Evolutionary conservation across 2,113 vertebrate species (phyloP), one percentile per base, ranked within the genome.

Genomic region (Myotis davidii): DNA sequence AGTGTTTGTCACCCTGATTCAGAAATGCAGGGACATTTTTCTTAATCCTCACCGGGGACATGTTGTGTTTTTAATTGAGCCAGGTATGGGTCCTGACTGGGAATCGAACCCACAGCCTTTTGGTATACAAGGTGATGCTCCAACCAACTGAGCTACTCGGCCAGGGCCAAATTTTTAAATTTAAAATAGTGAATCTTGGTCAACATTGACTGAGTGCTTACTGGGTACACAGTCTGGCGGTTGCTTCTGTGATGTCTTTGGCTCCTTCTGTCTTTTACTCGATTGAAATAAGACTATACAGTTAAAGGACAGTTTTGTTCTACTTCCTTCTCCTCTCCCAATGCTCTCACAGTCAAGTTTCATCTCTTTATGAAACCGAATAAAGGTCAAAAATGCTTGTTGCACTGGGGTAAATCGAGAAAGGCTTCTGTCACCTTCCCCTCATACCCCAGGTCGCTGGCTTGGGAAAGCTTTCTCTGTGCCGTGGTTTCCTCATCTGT

Each of bases 401-500:
- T 59, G 76, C 25, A 8, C 8, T 12, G 45, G 27, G 11, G 0
- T 52, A 37, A 23, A 50, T 52, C 1, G 25, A 90, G 14, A 11
- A 3, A 37, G 39, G 21, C 25, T 65, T 56, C 37, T 39, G 52
- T 50, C 69, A 29, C 8, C 42, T n/a, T 3, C 18, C 50, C 14
- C 29, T 9, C 42, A 48, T 21, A 16, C 39, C 11, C 20, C 34
- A 11, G 39, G 39, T 18, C 73, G 50, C 23, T 84, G 17, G 8
- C 50, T 79, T 39, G 50, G 69, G 20, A 83, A 82, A 34, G 59
- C 39, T 59, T 65, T 70, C 18, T 82, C 39, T 65, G 48, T 37
- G 94, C 95, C 78, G 92, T n/a, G 48, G 88, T 97, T 94, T 98
- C 96, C 96, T 61, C 97, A 95, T 97, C 98, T 96, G 69, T 98